Conservation (phyloP, 2,888 invertebrate species). For the Zaprionus lineosus region DNA sequence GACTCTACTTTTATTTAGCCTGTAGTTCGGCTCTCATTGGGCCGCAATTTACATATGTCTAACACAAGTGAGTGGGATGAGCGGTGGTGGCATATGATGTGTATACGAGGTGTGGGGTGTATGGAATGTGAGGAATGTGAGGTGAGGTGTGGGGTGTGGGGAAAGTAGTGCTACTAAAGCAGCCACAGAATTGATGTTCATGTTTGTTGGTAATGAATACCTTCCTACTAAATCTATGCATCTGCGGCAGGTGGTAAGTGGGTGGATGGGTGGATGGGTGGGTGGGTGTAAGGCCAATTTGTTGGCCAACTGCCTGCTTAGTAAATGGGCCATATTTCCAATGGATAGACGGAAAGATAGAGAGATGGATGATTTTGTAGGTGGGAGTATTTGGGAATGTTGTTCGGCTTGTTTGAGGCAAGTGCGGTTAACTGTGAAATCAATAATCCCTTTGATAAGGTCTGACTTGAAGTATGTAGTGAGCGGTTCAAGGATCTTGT, state of each 20-base stretch:
- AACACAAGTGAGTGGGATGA: no score
- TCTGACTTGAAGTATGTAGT: no score
- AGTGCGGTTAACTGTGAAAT: conserved; percentile 2
- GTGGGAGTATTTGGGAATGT: no score
- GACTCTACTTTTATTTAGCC: conserved; percentile 63
- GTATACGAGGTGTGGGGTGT: conserved; percentile 7
- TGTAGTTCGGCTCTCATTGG: conserved; percentile 57
- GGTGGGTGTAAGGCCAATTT: conserved; percentile 30
- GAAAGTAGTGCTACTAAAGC: conserved; percentile 26
- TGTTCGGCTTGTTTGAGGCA: no score
- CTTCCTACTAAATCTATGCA: conserved; percentile 40
- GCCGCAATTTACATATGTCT: conserved; percentile 67
- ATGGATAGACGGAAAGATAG: background rate
- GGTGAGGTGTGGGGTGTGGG: conserved; percentile 1
- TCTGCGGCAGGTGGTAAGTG: conserved; percentile 33
- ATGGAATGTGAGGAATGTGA: conserved; percentile 7
- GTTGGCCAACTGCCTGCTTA: conserved; percentile 19
- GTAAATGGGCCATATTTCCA: conserved; percentile 14
- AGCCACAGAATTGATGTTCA: conserved; percentile 63
- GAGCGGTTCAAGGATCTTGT: no score
- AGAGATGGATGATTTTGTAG: no score
- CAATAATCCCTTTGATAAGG: no score
- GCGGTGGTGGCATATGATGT: no score
- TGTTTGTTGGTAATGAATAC: conserved; percentile 67
- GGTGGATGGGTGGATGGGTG: background rate